Percentiles rank a stretch among this genome's conserved stretches.
These are phyloP conservation scores for Drosophila lutescens DNA, from an alignment of 2,888 invertebrate species.

Conservation along the genomic window DNA sequence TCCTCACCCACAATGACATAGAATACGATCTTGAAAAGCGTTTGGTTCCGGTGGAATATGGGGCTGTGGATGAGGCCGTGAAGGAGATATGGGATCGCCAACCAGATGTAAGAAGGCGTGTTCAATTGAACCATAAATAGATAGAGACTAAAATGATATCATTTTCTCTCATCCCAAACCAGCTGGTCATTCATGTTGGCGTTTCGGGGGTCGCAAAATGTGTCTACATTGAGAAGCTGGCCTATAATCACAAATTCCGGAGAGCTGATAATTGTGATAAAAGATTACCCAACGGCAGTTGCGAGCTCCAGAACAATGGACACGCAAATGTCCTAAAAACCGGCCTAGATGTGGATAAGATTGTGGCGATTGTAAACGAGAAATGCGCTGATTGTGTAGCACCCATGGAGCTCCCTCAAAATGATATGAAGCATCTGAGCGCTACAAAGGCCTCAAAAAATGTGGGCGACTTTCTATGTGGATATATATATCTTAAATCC, in stretches of 20 bases:
- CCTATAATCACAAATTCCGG: conserved; percentile 82
- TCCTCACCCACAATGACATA: conserved; percentile 77
- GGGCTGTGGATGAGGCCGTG: conserved; percentile 86
- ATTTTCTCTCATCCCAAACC: conserved; percentile 25
- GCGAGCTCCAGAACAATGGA: conserved; percentile 55
- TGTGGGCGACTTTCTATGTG: conserved; percentile 89
- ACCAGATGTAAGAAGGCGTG: conserved; percentile 85
- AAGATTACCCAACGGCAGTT: conserved; percentile 66
- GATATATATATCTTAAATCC: conserved; percentile 91
- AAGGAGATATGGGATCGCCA: conserved; percentile 87
- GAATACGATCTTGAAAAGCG: conserved; percentile 85
- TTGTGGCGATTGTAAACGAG: conserved; percentile 81
- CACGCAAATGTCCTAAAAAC: conserved; percentile 71
- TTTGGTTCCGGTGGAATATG: conserved; percentile 88
- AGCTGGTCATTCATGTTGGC: conserved; percentile 84
- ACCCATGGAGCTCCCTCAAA: conserved; percentile 11
- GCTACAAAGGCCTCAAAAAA: conserved; percentile 73
- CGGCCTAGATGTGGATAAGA: conserved; percentile 83
- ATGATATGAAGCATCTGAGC: conserved; percentile 1
- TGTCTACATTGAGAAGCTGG: conserved; percentile 82
- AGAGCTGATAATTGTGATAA: conserved; percentile 81
- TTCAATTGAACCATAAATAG: conserved; percentile 21
- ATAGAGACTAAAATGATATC: conserved; percentile 47
- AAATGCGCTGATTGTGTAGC: conserved; percentile 68
- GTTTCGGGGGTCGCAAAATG: conserved; percentile 81